phyloP scores from a whole-genome alignment of 1,140 invertebrate genomes.

The Papilio polyxenes region DNA sequence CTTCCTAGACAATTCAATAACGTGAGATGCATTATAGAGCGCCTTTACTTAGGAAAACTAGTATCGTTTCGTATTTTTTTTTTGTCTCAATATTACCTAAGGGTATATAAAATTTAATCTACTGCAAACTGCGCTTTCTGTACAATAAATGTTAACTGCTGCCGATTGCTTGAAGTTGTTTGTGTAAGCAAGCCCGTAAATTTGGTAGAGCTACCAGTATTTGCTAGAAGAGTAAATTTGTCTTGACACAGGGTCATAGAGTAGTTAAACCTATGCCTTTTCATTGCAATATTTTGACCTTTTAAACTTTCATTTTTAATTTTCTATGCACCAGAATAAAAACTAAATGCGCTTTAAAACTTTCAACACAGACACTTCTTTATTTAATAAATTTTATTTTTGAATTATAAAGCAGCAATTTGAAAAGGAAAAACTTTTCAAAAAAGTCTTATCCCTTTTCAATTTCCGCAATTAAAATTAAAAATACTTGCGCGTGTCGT shows the following conservation, averaged over 20 bases:
- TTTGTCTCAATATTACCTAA: too few species aligned
- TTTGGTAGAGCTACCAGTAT: too few species aligned
- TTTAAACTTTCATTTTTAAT: background rate
- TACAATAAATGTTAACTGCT: too few species aligned
- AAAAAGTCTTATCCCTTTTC: conserved; percentile 17
- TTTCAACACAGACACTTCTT: background rate
- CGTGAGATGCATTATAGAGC: background rate
- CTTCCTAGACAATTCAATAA: conserved; percentile 17
- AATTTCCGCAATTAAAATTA: conserved; percentile 36
- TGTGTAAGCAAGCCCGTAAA: too few species aligned
- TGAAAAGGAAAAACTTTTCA: conserved; percentile 16
- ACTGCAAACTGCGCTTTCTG: too few species aligned
- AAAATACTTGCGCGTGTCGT: conserved; percentile 13
- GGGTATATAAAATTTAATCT: too few species aligned
- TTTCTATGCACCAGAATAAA: background rate
- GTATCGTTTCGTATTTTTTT: too few species aligned
- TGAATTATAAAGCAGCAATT: background rate
- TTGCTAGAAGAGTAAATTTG: too few species aligned
- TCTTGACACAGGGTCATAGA: too few species aligned
- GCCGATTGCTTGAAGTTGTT: too few species aligned
- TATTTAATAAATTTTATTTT: conserved; percentile 1
- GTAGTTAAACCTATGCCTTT: background rate
- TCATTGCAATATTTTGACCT: background rate
- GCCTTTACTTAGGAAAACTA: background rate
- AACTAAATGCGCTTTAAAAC: background rate